Evolutionary conservation across 1,140 invertebrate genomes (phyloP).

Genomic region (Megathymus violae): DNA sequence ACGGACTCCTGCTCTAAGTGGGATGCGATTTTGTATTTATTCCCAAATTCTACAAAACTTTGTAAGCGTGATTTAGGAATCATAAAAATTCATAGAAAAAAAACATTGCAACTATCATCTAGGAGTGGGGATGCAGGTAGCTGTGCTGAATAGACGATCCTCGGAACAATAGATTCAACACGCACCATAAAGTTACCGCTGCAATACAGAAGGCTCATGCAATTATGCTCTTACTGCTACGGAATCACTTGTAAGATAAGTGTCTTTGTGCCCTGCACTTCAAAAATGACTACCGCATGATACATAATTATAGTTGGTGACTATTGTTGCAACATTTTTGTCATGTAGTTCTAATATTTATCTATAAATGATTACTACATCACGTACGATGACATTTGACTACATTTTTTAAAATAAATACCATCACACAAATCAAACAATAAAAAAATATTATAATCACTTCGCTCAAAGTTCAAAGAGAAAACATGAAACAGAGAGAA

Average conservation of each 20-base stretch:
- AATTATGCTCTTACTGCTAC: constrained; percentile 21
- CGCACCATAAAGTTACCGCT: constrained; percentile 9
- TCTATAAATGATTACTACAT: not conserved
- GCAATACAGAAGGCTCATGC: constrained; percentile 15
- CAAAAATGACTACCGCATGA: constrained; percentile 4
- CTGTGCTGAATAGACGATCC: not conserved
- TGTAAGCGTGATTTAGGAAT: constrained; percentile 53
- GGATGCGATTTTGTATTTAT: constrained; percentile 38
- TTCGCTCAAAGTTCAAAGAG: no score
- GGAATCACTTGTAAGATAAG: constrained; percentile 5
- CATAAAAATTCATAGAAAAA: constrained; percentile 61
- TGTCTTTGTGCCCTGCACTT: constrained; percentile 9
- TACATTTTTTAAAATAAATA: no score
- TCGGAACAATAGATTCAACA: constrained; percentile 25
- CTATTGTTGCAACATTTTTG: not conserved
- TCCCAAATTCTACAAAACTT: constrained; percentile 47
- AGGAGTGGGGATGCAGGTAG: constrained; percentile 25
- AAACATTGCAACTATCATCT: constrained; percentile 39
- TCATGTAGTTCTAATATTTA: not conserved
- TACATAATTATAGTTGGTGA: no score
- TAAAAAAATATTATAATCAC: no score
- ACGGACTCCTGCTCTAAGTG: constrained; percentile 57
- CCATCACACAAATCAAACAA: no score
- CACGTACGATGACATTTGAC: no score
- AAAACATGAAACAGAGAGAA: no score